phyloP scores from a whole-genome alignment of 2,888 invertebrate species.

The Eristalinus aeneus region DNA sequence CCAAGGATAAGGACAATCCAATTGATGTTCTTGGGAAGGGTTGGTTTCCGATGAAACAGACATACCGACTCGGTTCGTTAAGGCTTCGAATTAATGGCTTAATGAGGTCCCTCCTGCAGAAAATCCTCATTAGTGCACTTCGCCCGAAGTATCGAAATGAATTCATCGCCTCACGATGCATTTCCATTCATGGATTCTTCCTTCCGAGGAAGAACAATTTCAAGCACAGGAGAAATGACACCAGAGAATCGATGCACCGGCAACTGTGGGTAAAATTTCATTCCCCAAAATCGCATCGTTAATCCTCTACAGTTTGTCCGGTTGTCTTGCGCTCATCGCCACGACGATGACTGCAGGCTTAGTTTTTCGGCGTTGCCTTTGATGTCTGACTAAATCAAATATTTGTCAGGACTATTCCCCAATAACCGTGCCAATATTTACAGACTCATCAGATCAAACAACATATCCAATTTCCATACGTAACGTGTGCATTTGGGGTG shows the following conservation, averaged over 20 bases:
- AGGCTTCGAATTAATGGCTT: no score
- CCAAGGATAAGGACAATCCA: neutral
- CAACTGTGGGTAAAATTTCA: conserved; percentile 25
- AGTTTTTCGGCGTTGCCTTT: conserved; percentile 48
- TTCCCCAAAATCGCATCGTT: conserved; percentile 43
- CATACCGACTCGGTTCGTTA: no score
- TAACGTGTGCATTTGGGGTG: conserved; percentile 49
- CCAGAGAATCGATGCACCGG: conserved; percentile 1
- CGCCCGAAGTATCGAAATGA: no score
- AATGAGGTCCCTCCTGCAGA: no score
- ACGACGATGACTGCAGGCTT: conserved; percentile 9
- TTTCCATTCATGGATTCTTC: no score
- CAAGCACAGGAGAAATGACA: neutral
- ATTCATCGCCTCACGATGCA: no score
- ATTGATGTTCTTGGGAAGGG: no score
- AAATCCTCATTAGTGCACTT: no score
- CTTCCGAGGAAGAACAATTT: conserved; percentile 26
- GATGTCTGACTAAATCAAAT: conserved; percentile 63
- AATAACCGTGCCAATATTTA: conserved; percentile 73
- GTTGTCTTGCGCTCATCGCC: conserved; percentile 9
- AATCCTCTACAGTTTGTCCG: conserved; percentile 5
- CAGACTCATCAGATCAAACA: conserved; percentile 72
- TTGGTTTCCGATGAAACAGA: no score
- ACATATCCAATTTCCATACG: conserved; percentile 73
- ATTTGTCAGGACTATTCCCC: conserved; percentile 72